These are phyloP conservation scores for Pteronura brasiliensis DNA, from an alignment of 2,113 vertebrate species.

Conservation along the genomic window DNA sequence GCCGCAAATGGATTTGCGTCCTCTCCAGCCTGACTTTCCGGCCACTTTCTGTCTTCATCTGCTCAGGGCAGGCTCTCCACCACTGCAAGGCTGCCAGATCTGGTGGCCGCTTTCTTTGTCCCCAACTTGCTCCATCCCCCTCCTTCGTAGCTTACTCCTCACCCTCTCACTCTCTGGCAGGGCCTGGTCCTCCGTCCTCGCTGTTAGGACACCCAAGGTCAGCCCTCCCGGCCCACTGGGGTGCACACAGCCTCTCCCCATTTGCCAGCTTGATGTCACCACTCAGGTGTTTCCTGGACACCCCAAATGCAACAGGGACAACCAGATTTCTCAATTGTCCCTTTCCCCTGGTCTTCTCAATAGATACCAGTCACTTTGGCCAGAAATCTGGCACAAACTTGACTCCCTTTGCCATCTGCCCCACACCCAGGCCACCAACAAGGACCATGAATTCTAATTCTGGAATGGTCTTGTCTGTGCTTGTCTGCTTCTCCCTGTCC, in stretches of 20 bases:
- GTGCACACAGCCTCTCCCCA: not conserved
- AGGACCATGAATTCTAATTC: not conserved
- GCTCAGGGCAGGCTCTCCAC: not conserved
- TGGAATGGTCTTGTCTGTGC: not conserved
- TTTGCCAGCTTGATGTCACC: no score
- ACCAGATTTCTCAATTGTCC: not conserved
- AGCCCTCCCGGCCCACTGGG: not conserved
- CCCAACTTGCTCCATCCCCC: not conserved
- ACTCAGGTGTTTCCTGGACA: not conserved
- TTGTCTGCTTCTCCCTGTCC: not conserved
- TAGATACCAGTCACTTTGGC: not conserved
- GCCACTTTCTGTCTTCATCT: not conserved
- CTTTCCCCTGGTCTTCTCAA: not conserved
- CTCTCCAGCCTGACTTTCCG: not conserved
- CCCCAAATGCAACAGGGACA: not conserved
- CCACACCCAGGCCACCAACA: not conserved
- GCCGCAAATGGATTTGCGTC: not conserved
- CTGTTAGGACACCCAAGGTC: fast-evolving
- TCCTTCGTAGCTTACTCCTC: not conserved
- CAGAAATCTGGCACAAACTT: not conserved
- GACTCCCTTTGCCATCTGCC: not conserved
- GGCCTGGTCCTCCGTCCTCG: not conserved
- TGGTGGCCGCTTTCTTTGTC: not conserved
- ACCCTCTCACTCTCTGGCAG: not conserved
- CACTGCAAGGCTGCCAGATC: not conserved